Evolutionary conservation across 1,140 invertebrate species (phyloP), one percentile per base, ranked within the genome.

Genomic region (Cherax quadricarinatus): DNA sequence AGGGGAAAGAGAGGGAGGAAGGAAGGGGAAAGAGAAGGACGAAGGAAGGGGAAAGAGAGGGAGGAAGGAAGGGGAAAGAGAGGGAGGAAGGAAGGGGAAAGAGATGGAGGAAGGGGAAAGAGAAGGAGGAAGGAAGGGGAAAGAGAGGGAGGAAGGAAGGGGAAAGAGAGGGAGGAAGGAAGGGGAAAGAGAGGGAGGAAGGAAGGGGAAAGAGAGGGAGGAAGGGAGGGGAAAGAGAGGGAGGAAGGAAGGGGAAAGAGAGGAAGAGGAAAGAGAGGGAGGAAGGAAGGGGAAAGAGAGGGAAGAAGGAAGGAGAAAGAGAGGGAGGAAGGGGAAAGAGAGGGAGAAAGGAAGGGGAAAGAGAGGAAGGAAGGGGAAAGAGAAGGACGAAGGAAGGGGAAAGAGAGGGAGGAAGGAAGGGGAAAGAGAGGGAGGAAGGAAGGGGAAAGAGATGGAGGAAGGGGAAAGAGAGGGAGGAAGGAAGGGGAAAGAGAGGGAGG

Each of bases 331-430:
- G 53, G 12, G 53, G n/a, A 57, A 12, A 57, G 53, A 57, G 53
- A 57, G 53, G 12, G n/a, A n/a, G n/a, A n/a, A n/a, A n/a, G n/a
- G n/a, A n/a, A n/a, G n/a, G 81, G n/a, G 24, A 60, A 18, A 57
- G 51, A 82, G 57, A 21, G 57, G n/a, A 51, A 82, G 57, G n/a
- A n/a, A n/a, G n/a, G 41, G 4, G 24, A 51, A 16, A 21, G 49
- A 57, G 12, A 48, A 21, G 24, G 21, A 14, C 18, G n/a, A 73
- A 10, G 24, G 30, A 7, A 51, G 48, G 79, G 51, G 79, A 81
- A 48, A 81, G 79, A 81, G 79, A 81, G 79, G 51, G 79, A 81
- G 79, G 51, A 48, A 79, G 24, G 30, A n/a, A 16, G 78, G 30
- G 12, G 62, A 66, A 21, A 66, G 16, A 10, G 18, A 16, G 4